phyloP scores from a whole-genome alignment of 53 echinoderm and acorn worm species.

The Actinopyga echinites region DNA sequence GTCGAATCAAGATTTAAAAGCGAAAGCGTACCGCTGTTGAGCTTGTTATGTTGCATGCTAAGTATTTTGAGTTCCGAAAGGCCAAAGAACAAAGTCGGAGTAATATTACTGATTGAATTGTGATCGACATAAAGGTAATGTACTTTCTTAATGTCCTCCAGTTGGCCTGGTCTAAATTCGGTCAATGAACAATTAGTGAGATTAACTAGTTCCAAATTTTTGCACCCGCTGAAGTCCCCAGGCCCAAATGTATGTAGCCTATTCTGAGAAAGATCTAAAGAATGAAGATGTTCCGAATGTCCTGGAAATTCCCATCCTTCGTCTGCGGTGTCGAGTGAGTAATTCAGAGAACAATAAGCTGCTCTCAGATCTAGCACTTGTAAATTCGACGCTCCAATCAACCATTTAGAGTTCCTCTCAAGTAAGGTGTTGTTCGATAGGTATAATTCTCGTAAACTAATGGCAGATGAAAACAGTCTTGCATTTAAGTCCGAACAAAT shows the following conservation, averaged over 20 bases:
- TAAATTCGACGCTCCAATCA: conserved; percentile 13
- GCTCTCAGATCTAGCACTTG: conserved; percentile 5
- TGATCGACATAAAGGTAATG: not conserved
- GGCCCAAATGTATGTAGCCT: not conserved
- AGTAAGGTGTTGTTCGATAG: conserved; percentile 4
- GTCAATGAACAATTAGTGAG: conserved; percentile 25
- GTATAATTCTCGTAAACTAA: not conserved
- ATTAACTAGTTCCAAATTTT: conserved; percentile 14
- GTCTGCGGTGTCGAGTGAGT: not conserved
- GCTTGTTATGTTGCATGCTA: conserved; percentile 10
- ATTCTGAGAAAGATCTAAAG: conserved; percentile 22
- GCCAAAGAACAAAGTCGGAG: not conserved
- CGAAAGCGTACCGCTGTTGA: not conserved
- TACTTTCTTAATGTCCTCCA: conserved; percentile 28
- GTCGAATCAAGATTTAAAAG: not conserved
- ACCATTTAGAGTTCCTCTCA: conserved; percentile 9
- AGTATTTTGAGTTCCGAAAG: not conserved
- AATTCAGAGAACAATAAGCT: conserved; percentile 12
- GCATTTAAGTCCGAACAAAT: not conserved
- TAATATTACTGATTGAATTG: conserved; percentile 14
- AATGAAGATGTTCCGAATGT: not conserved
- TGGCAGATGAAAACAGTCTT: not conserved
- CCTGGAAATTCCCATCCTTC: conserved; percentile 31
- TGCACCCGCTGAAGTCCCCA: conserved; percentile 17
- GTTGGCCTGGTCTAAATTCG: conserved; percentile 11